Evolutionary conservation across 2,888 invertebrate genomes (phyloP), one percentile per base, ranked within the genome.

Genomic region (Hemaris fuciformis): DNA sequence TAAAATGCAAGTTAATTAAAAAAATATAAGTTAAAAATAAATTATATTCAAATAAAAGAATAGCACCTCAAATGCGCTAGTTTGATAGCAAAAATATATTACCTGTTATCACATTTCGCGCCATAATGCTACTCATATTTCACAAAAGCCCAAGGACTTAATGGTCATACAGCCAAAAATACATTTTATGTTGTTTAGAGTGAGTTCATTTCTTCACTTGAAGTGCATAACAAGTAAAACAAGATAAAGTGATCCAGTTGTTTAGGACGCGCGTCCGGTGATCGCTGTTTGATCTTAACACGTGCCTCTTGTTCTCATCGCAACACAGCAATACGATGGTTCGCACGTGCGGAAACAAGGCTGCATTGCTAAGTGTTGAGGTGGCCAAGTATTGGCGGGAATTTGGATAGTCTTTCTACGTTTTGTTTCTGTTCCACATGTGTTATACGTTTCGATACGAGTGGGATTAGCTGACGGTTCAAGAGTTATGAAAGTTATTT

Each of bases 221-320:
- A 7, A 10, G 34, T 38, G n/a, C 13, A 38, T 43, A 20, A 43
- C 20, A 43, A 43, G 43, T 43, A 43, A 43, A 43, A 43, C 8
- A 43, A 43, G 43, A 8, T n/a, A n/a, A 38, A 38, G 13, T 38
- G 38, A 38, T 38, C 38, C 13, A 38, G 38, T 38, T n/a, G 38
- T 43, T 18, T 45, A 22, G 7, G 10, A 31, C 18, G 31, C 18
- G 53, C 53, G 48, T 60, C 60, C 60, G 60, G 60, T 48, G 25
- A 53, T 31, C 5, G 41, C 38, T 42, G 48, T 60, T 60, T 60
- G 60, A 60, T 60, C 60, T 60, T 6, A 2, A 13, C 48, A 53
- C 53, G 53, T 46, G 60, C 23, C 31, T n/a, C 22, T 6, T 23
- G 58, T 58, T 42, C 10, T 1, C 57, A n/a, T n/a, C n/a, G 15